Base-by-base conservation (phyloP, 1,140 invertebrate genomes). In the Ectropis grisescens region DNA sequence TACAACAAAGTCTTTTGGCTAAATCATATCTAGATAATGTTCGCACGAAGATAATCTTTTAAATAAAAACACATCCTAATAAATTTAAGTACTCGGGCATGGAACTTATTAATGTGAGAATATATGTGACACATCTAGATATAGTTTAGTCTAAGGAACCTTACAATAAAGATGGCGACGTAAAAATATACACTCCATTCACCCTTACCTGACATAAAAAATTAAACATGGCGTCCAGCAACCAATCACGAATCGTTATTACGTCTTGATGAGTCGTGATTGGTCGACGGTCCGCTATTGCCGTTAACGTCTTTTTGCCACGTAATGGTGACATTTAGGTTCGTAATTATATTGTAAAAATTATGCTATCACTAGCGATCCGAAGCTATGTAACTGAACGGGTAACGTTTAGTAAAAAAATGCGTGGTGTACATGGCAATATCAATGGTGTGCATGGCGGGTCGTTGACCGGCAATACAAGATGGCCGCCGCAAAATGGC, bases 331-430 rank as follows among this genome's bases (percentile, higher is more conserved):
- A 9, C 4, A 9, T 9, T 22, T 22, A 9, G 19, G 4, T 9
- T 9, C 19, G 19, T 9, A 22, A 9, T 22, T 49, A 53, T 52
- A 46, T 55, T 62, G 60, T 64, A 60, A 65, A 22, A 65, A 64
- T 60, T 66, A 72, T 65, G 60, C 58, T n/a, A n/a, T n/a, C n/a
- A 66, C 66, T 69, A 71, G 66, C 70, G 70, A 66, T 65, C 60
- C 62, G 55, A 71, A 68, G 58, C 62, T 69, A 68, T 58, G 59
- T 59, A 69, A 75, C 62, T 57, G 57, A 56, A 58, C 60, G 64
- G 70, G 71, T 76, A 71, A 76, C 71, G 49, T 64, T 55, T 40
- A 56, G 50, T 58, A 40, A 59, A n/a, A n/a, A n/a, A 62, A 62
- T 66, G 61, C 65, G 55, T 37, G 37, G 37, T 31, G 42, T 51